Evolutionary conservation across 1,140 invertebrate species (phyloP).

Genomic region (Chionoecetes opilio): DNA sequence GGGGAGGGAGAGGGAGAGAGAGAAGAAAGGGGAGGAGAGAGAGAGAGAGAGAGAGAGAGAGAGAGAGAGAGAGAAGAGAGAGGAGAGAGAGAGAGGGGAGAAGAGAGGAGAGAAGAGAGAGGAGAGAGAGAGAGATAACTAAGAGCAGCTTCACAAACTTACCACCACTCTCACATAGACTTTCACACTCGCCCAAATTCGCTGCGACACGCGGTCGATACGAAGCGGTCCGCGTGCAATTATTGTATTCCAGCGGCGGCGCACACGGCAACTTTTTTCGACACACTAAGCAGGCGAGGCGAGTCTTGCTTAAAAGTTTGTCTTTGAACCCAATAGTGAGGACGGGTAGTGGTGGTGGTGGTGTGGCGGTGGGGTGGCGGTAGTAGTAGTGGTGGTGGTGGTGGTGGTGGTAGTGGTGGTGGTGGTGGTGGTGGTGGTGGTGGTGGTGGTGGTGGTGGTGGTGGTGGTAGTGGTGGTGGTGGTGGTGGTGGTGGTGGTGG

Average conservation of each 20-base stretch:
- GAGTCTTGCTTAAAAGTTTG: not conserved
- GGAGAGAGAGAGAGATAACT: not conserved
- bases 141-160: not conserved
- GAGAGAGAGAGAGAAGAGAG: no score
- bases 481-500: not conserved
- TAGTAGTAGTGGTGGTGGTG: no score
- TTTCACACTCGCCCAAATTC: not conserved
- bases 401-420: not conserved
- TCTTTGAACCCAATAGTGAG: not conserved
- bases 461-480: not conserved
- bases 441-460: not conserved
- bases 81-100: not conserved
- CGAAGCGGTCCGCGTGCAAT: not conserved
- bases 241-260: not conserved
- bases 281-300: conserved; percentile 3
- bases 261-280: not conserved
- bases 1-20: not conserved
- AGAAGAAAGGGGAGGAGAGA: no score
- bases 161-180: not conserved
- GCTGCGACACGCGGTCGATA: not conserved
- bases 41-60: no score
- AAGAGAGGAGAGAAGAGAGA: no score
- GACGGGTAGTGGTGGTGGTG: no score
- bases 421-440: not conserved
- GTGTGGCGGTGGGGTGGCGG: no score